phyloP scores from a whole-genome alignment of 2,113 vertebrate genomes.

The Apistogramma diplotaenia region DNA sequence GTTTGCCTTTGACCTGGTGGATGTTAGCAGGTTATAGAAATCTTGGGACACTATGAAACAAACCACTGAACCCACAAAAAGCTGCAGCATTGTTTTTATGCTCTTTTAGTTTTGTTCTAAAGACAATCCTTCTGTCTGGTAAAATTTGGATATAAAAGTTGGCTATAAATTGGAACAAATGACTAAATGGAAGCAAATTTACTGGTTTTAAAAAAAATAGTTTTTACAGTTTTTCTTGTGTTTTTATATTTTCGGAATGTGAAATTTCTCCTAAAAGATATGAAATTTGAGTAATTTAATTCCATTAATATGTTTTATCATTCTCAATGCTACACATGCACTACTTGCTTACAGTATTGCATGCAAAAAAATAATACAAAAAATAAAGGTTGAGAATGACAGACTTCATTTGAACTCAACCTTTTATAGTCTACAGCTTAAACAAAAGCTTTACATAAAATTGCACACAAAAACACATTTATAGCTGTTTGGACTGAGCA shows the following conservation, averaged over 20 bases:
- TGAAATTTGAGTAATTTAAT: background rate
- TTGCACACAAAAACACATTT: background rate
- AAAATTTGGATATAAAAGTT: too few relatives aligned
- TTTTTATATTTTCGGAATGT: background rate
- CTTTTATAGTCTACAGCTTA: background rate
- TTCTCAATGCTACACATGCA: background rate
- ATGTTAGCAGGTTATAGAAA: background rate
- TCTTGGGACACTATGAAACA: background rate
- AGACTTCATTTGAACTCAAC: background rate
- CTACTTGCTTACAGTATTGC: background rate
- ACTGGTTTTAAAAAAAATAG: background rate
- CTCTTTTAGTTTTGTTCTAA: background rate
- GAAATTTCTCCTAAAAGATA: background rate
- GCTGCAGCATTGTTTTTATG: background rate
- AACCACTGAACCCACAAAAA: background rate
- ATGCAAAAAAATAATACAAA: background rate
- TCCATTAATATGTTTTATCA: background rate
- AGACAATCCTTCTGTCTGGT: too few relatives aligned
- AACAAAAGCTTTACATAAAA: background rate
- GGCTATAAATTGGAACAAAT: too few relatives aligned
- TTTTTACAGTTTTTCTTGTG: background rate
- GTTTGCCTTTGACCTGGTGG: background rate
- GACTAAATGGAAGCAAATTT: background rate
- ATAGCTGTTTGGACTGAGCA: background rate
- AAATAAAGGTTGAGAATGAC: background rate